Conservation (phyloP, 2,888 invertebrate genomes). For the Pristionchus japonicus region DNA sequence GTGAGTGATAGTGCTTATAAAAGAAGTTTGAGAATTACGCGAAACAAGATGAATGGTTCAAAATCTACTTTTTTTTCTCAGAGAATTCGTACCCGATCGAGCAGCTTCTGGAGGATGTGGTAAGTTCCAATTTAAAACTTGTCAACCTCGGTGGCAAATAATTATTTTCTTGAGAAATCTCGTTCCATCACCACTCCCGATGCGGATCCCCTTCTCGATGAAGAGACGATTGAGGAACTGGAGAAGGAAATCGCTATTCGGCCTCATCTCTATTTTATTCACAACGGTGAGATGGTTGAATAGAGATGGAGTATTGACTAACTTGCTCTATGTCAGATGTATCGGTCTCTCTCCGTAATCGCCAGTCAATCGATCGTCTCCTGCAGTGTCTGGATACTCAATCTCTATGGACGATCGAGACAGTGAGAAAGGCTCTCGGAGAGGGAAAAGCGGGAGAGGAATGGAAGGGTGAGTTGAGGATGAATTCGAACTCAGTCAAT, state of each 20-base stretch:
- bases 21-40: background rate
- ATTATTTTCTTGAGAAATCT: background rate
- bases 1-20: background rate
- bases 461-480: slow-evolving; percentile 47
- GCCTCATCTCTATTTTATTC: background rate
- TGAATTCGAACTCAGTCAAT: no score
- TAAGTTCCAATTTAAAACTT: background rate
- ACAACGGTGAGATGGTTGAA: background rate
- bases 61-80: background rate
- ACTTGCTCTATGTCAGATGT: no score
- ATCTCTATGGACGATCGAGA: background rate
- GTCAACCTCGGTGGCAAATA: background rate
- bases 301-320: no score
- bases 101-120: background rate
- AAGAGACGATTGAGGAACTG: background rate
- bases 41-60: background rate
- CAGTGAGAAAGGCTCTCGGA: slow-evolving; percentile 26
- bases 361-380: background rate
- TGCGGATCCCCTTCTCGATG: background rate
- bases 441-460: slow-evolving; percentile 30
- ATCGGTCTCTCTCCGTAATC: background rate
- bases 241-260: background rate
- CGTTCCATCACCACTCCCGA: background rate
- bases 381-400: background rate
- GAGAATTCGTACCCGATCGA: background rate